phyloP scores from a whole-genome alignment of 1,140 invertebrate genomes.

The Nasonia giraulti region DNA sequence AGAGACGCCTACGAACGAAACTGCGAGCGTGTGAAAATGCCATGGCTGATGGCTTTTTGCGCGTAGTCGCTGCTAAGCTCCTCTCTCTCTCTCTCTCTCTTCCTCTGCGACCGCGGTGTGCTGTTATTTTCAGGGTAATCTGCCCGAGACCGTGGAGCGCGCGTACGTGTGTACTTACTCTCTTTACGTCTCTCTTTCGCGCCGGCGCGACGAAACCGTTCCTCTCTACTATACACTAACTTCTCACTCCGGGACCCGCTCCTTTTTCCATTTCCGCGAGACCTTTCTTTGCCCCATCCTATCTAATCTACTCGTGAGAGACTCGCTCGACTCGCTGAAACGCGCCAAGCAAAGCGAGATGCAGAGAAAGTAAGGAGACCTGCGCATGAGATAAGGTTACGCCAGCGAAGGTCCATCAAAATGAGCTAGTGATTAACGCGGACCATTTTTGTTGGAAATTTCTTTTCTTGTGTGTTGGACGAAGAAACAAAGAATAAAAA shows the following conservation, averaged over 20 bases:
- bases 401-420: no score
- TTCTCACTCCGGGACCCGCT: not conserved
- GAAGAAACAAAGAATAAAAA: no score
- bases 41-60: not conserved
- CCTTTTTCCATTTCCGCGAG: slow-evolving; percentile 26
- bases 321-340: not conserved
- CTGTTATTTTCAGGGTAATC: slow-evolving; percentile 45
- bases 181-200: slow-evolving; percentile 15
- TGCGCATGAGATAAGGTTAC: no score
- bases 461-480: no score
- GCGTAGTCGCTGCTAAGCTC: not conserved
- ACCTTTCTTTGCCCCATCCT: not conserved
- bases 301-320: not conserved
- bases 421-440: no score
- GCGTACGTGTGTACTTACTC: not conserved
- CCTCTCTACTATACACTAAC: not conserved
- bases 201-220: slow-evolving; percentile 8
- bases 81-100: not conserved
- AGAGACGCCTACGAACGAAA: slow-evolving; percentile 4
- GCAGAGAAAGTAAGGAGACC: not conserved
- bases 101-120: slow-evolving; percentile 7
- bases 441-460: no score
- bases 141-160: not conserved
- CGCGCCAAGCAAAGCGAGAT: not conserved
- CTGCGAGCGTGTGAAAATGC: slow-evolving; percentile 15